Evolutionary conservation across 35 echinoderm and acorn worm species (phyloP).

Genomic region (Nesometra sesokonis): DNA sequence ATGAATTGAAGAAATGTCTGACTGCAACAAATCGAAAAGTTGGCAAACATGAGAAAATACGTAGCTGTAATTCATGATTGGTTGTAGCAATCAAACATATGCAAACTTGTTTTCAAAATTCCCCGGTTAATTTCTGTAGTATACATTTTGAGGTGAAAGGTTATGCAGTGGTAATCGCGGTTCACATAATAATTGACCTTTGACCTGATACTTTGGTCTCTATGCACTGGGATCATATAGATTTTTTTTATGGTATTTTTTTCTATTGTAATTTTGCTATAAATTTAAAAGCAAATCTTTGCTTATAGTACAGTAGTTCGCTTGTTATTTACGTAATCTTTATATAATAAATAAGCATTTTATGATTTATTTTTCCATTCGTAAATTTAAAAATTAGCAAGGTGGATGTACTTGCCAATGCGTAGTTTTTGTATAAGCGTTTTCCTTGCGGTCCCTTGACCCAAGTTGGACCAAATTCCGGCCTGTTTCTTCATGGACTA

Average conservation of each 20-base stretch:
- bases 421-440: not conserved
- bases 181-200: not conserved
- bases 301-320: not conserved
- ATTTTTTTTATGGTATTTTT: not conserved
- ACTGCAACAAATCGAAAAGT: not conserved
- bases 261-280: not conserved
- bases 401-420: not conserved
- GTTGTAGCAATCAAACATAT: not conserved
- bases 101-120: not conserved
- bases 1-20: not conserved
- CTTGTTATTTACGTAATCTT: not conserved
- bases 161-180: not conserved
- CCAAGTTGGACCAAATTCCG: not conserved
- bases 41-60: not conserved
- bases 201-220: not conserved
- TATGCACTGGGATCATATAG: not conserved
- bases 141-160: not conserved
- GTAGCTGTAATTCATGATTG: not conserved
- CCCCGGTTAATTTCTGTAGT: not conserved
- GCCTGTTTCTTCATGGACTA: too few relatives aligned
- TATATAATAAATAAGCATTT: not conserved
- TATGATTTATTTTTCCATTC: not conserved
- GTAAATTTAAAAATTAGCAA: not conserved
- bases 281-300: not conserved
- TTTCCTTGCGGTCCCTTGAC: not conserved